phyloP scores from a whole-genome alignment of 2,888 invertebrate species.

The Gortyna flavago region DNA sequence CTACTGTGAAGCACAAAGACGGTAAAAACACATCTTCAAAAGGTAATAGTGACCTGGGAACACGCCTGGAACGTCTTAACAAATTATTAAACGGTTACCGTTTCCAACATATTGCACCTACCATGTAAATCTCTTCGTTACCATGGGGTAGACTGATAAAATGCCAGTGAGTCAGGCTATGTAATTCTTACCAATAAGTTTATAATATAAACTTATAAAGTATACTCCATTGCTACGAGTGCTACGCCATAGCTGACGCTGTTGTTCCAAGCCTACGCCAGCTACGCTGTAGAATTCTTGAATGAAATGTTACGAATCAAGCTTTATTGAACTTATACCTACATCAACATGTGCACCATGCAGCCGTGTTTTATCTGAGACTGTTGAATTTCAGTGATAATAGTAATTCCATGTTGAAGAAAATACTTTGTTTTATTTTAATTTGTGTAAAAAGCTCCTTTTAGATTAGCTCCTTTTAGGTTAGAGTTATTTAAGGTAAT shows the following conservation, averaged over 20 bases:
- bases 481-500: neutral
- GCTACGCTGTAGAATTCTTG: no score
- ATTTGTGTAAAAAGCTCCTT: neutral
- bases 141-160: neutral
- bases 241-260: constrained; percentile 17
- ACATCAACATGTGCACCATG: constrained; percentile 7
- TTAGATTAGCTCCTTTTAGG: no score
- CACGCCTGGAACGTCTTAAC: neutral
- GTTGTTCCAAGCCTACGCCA: constrained; percentile 6
- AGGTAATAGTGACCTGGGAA: neutral
- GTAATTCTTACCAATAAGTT: neutral
- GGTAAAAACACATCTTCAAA: neutral
- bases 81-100: neutral
- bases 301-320: constrained; percentile 8
- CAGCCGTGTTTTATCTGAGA: neutral
- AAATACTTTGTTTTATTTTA: neutral
- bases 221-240: neutral
- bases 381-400: constrained; percentile 1
- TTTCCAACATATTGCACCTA: neutral
- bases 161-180: neutral
- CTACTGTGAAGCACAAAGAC: neutral
- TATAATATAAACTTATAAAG: neutral
- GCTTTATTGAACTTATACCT: constrained; percentile 18
- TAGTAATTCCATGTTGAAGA: neutral
- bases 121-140: neutral